These are phyloP conservation scores for Enteromius anoplus DNA, from an alignment of 2,797 vertebrate species.

Conservation along the genomic window DNA sequence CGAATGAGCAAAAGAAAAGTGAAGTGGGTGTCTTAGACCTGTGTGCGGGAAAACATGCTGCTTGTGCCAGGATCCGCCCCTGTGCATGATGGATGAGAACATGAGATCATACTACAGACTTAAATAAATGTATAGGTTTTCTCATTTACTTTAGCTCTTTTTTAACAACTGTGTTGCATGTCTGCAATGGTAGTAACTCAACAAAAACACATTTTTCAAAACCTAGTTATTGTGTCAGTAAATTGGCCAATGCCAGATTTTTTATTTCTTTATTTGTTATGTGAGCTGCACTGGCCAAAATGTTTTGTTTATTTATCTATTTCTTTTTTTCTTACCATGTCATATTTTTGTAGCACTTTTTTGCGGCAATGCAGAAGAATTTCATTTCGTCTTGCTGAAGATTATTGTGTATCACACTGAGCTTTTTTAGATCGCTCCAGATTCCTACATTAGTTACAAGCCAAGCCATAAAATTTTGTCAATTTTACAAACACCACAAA, in stretches of 20 bases:
- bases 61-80: constrained; percentile 3
- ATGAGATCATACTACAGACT: neutral
- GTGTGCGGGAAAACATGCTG: neutral
- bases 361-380: neutral
- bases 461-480: too few species aligned
- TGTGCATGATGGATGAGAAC: constrained; percentile 5
- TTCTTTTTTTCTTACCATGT: neutral
- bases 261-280: neutral
- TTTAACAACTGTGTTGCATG: neutral
- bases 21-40: constrained; percentile 2
- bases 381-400: neutral
- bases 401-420: neutral
- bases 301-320: neutral
- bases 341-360: neutral
- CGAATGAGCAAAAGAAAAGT: constrained; percentile 5
- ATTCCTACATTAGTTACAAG: neutral
- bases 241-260: neutral
- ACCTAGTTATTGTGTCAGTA: neutral
- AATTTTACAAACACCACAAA: too few species aligned
- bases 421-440: neutral
- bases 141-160: neutral
- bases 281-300: neutral
- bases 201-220: neutral
- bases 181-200: neutral
- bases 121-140: constrained; percentile 2